Base-by-base conservation (phyloP, 35 echinoderm and acorn worm genomes). In the Diadema setosum region DNA sequence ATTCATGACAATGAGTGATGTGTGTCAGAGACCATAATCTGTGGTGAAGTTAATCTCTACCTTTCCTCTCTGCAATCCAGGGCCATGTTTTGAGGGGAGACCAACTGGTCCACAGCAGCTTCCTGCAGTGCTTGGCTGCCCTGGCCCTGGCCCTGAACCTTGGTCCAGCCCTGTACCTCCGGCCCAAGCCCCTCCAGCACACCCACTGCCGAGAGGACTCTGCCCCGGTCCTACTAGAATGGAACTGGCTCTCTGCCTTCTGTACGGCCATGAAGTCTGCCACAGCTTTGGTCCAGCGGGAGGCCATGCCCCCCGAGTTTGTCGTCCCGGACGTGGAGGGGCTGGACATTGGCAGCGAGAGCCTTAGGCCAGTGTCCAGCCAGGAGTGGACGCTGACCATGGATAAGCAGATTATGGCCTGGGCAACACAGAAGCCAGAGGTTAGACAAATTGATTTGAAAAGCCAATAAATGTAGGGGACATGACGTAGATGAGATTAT, bases 391-490 rank as follows among this genome's bases (percentile, higher is more conserved):
- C 76, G 20, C 55, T 95, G 37, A 43, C 70, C 1, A 91, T 87
- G 82, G 96, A 98, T 86, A 89, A 91, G 81, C 92, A 98, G 69
- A 85, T 98, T 44, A 98, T 98, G 92, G 58, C 91, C 17, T 98
- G 96, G 96, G 96, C 96, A n/a, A 90, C 92, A 32, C 93, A 94
- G 15, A 87, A 87, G 90, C 96, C 96, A 40, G 96, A 99, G 96
- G 96, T 94, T 42, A 61, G 80, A 40, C 14, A 24, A 64, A 60
- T n/a, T n/a, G n/a, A n/a, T n/a, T n/a, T n/a, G n/a, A n/a, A n/a
- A n/a, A n/a, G n/a, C n/a, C n/a, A n/a, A n/a, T n/a, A n/a, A n/a
- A n/a, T n/a, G n/a, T n/a, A n/a, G n/a, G n/a, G n/a, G n/a, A n/a
- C n/a, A n/a, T n/a, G n/a, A n/a, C n/a, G n/a, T n/a, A n/a, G n/a